phyloP scores from a whole-genome alignment of 2,797 vertebrate species.

The Esox lucius region DNA sequence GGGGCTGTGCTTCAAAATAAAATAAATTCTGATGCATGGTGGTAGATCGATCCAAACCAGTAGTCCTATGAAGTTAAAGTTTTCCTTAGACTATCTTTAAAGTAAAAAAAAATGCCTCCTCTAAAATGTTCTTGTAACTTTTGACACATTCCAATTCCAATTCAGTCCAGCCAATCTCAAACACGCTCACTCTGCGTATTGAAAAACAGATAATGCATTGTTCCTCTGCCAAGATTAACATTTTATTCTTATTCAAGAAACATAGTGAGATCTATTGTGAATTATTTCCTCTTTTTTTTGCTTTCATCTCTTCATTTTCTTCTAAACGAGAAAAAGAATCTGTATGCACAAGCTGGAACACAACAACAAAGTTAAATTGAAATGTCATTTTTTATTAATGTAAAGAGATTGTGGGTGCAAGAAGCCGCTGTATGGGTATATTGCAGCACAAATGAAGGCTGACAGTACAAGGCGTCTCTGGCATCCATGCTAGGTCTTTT shows the following conservation, averaged over 20 bases:
- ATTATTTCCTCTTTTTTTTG: conserved; percentile 11
- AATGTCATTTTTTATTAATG: conserved; percentile 61
- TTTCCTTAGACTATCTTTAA: conserved; percentile 21
- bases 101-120: conserved; percentile 14
- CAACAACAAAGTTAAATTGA: conserved; percentile 58
- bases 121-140: conserved; percentile 26
- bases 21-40: background rate
- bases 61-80: conserved; percentile 21
- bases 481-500: conserved; percentile 22
- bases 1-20: background rate
- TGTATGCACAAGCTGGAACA: conserved; percentile 42
- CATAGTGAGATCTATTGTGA: conserved; percentile 19
- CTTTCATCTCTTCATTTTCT: conserved; percentile 32
- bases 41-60: background rate
- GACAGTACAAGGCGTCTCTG: conserved; percentile 29
- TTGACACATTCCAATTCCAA: conserved; percentile 38
- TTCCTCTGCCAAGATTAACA: conserved; percentile 39
- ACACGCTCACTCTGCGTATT: conserved; percentile 14
- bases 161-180: conserved; percentile 12
- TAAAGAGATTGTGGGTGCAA: conserved; percentile 46
- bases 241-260: conserved; percentile 45
- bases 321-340: conserved; percentile 35
- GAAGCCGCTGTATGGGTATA: background rate
- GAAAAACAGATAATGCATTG: conserved; percentile 30
- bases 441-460: conserved; percentile 44